Base-by-base conservation (phyloP, 2,113 vertebrate genomes). In the Oenanthe melanoleuca region DNA sequence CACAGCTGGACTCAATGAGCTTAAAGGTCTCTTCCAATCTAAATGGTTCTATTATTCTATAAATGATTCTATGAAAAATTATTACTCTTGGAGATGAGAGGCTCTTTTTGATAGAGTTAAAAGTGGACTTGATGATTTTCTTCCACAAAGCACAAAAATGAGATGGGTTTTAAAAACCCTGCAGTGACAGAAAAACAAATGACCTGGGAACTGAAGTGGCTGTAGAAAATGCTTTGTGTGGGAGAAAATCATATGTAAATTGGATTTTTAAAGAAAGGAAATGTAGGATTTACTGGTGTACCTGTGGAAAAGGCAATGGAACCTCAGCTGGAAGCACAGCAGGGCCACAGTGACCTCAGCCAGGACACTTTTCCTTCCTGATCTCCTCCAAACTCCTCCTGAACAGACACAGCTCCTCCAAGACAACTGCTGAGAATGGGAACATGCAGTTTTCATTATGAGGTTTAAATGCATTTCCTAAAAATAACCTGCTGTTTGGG, bases 381-480 rank as follows among this genome's bases (percentile, higher is more conserved):
- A 5, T 14, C 55, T 26, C 47, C 73, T 42, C 82, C 96, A 75
- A 44, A 22, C 20, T 42, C 56, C 45, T 44, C 14, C 57, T 29
- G 50, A 61, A 16, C n/a, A 37, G 31, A 70, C 29, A 70, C 38
- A 11, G 5, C 60, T 50, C 80, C 9, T 61, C 11, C 71, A 37
- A 67, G 37, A 10, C 65, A 40, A 15, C 42, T 37, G 47, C 42
- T 1, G 7, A 59, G 70, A 60, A 79, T 1, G 40, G 34, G 53
- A 91, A 75, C 11, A 1, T 7, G 87, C 25, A 38, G 40, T 11
- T 94, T 75, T 47, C 57, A 49, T 79, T 24, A 63, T 1, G 18
- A 56, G 34, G 37, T 45, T 78, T 53, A 89, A 91, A 85, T 66
- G 37, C 24, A 56, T 57, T 82, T 72, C 88, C 84, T 64, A 85